Evolutionary conservation across 2,113 vertebrate species (phyloP).

Genomic region (Aptenodytes forsteri): DNA sequence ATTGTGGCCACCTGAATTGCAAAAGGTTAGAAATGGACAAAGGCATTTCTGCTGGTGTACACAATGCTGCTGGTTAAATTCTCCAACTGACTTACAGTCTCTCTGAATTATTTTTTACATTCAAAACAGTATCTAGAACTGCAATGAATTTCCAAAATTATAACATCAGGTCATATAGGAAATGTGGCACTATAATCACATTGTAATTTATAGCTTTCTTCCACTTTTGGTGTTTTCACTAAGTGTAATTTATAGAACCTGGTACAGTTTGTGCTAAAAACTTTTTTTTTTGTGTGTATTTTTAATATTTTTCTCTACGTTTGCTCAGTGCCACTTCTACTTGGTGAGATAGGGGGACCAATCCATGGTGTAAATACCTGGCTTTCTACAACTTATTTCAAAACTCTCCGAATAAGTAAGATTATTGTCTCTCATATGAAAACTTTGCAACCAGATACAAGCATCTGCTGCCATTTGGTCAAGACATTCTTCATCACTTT

Average conservation of each 20-base stretch:
- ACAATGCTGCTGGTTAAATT: neutral
- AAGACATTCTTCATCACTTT: neutral
- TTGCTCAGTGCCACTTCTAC: neutral
- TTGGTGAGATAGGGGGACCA: neutral
- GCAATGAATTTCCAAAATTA: neutral
- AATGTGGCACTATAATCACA: neutral
- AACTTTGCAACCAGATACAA: neutral
- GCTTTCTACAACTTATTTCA: neutral
- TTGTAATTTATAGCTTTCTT: neutral
- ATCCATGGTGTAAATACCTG: neutral
- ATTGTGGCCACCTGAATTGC: neutral
- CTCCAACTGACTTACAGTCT: neutral
- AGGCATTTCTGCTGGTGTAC: neutral
- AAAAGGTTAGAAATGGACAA: neutral
- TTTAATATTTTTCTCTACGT: neutral
- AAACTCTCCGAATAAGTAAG: neutral
- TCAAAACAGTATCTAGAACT: neutral
- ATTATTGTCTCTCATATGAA: neutral
- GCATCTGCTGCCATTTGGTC: neutral
- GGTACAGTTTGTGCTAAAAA: neutral
- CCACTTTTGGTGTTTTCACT: neutral
- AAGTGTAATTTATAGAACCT: neutral
- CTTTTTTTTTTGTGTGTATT: neutral
- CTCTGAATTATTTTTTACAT: neutral
- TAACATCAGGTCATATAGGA: neutral